Base-by-base conservation (phyloP, 1,140 invertebrate genomes). In the Acromyrmex echinatior region DNA sequence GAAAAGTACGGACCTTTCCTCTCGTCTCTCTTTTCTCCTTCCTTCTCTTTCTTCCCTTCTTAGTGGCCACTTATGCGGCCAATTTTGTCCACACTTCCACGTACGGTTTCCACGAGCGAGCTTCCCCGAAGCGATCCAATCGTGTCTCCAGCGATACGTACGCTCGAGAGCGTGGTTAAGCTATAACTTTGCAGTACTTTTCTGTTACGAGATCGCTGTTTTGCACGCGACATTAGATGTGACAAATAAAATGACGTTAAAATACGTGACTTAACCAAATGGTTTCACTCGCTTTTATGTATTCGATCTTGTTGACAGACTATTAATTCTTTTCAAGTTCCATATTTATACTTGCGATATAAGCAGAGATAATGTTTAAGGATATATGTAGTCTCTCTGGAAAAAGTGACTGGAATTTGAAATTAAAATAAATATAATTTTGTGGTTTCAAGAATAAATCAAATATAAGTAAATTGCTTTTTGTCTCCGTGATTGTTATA, bases 101-200 rank as follows among this genome's bases (percentile, higher is more conserved):
- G 56, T 76, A 84, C 56, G 53, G 39, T 74, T 49, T 74, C 70
- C 25, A 76, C 70, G 49, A 45, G 56, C 70, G n/a, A 76, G 14
- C 14, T 84, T 76, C 70, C 56, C 6, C 80, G 68, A 82, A 82
- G 68, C 18, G 39, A 76, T 82, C 53, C 80, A 82, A 82, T 82
- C 80, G 80, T 82, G 70, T 82, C 39, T 82, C 80, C 56, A 49
- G 25, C 80, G 80, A 82, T 82, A 82, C 14, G 21, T 80, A 80
- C 56, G 18, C 68, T 82, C 60, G 60, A 78, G 45, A 58, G 39
- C 21, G 39, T 21, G 39, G 80, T 82, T 74, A 82, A 82, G n/a
- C 80, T 70, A 74, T 56, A 74, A 82, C 68, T 82, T 49, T 18
- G 25, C 39, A 56, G 39, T n/a, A 74, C 68, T 82, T 74, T 82